Base-by-base conservation (phyloP, 1,140 invertebrate genomes). In the Drosophila gunungcola region DNA sequence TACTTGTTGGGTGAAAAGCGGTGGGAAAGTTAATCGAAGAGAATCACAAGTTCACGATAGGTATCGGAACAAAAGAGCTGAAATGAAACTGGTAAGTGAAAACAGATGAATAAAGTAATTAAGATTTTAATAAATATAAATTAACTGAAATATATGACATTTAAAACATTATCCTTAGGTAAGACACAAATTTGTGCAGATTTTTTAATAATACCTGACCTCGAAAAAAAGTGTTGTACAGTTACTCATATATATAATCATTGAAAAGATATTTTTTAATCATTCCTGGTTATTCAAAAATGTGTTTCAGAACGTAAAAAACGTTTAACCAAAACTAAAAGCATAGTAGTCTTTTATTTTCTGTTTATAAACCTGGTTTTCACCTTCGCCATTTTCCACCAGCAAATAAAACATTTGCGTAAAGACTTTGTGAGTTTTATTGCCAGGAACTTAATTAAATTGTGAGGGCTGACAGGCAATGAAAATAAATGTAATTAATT, bases 1-100 rank as follows among this genome's bases (percentile, higher is more conserved):
- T 41, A 27, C 34, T 41, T 41, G 32, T 13, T 36, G 57, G 57
- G 12, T 5, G 2, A 13, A 11, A 39, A 12, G 3, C 16, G 21
- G 13, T 3, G 49, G 0, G 1, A 39, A 36, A 55, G 49, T 55
- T 70, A 69, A 70, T 70, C 67, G 43, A 48, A 70, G 56, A 41
- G 51, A 69, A 70, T 49, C 51, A 48, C 67, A 54, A 69, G 39
- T 34, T 25, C n/a, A 38, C 48, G 49, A 54, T 48, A 39, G n/a
- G 49, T 68, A 41, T 39, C 51, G 27, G 6, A 32, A 38, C 29
- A 52, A 64, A 29, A 29, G 29, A 29, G n/a, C 3, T 16, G 38
- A 3, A 27, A 13, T 42, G 11, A 21, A 61, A 49, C 25, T 42
- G n/a, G 54, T 32, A n/a, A 5, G 16, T 1, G 29, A 7, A 32